Evolutionary conservation across 2,797 vertebrate genomes (phyloP).

Genomic region (Buceros bicornis): DNA sequence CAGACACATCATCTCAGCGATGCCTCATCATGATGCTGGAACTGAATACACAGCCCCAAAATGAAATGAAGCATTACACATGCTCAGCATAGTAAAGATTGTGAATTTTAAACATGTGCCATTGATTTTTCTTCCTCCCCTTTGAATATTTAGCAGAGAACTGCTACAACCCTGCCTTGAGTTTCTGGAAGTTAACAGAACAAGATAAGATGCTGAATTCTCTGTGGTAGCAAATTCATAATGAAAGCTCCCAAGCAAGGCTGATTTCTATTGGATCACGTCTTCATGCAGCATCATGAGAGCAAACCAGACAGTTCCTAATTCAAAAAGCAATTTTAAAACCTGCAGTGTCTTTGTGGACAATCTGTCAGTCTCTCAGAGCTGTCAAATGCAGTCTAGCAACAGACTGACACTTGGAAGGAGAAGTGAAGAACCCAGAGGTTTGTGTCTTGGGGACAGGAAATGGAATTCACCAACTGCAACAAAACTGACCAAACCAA

Average conservation of each 20-base stretch:
- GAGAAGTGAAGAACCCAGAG: not conserved
- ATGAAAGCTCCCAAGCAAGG: not conserved
- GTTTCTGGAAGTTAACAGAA: not conserved
- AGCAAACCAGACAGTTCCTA: not conserved
- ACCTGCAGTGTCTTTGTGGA: not conserved
- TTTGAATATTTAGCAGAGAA: not conserved
- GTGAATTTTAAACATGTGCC: not conserved
- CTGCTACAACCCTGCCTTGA: not conserved
- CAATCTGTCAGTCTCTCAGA: not conserved
- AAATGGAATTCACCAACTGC: not conserved
- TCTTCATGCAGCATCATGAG: not conserved
- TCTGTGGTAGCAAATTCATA: not conserved
- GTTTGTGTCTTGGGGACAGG: not conserved
- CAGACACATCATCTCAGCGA: not conserved
- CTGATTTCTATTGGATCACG: not conserved
- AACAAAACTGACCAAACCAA: not conserved
- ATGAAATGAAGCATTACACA: not conserved
- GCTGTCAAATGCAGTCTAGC: not conserved
- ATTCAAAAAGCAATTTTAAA: constrained; percentile 21
- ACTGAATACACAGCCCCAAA: not conserved
- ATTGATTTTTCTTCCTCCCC: not conserved
- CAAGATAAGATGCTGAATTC: not conserved
- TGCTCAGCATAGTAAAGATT: not conserved
- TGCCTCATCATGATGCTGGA: not conserved
- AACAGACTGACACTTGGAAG: not conserved